A percentile compares a stretch with the other conserved stretches of the same genome.
Evolutionary conservation across 2,888 invertebrate genomes (phyloP).

Genomic region (Drosophila anomalata): DNA sequence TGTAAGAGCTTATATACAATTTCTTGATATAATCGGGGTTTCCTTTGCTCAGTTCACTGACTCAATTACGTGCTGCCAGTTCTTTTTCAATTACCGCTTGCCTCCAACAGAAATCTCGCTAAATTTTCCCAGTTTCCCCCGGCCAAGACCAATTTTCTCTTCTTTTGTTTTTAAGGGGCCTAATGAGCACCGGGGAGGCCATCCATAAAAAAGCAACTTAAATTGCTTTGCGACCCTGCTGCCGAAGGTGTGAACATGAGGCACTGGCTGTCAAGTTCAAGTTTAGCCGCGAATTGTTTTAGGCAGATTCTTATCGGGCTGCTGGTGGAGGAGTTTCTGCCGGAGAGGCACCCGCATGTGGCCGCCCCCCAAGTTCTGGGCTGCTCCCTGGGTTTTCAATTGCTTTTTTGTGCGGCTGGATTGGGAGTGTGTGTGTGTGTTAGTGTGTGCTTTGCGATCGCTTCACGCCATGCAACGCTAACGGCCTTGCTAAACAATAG

Average conservation of each 20-base stretch:
- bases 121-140: conserved; percentile 19
- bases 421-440: conserved; percentile 1
- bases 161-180: conserved; percentile 19
- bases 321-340: conserved; percentile 5
- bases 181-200: conserved; percentile 35
- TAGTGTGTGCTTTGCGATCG: conserved; percentile 23
- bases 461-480: conserved; percentile 73
- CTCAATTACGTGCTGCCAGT: conserved; percentile 17
- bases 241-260: conserved; percentile 57
- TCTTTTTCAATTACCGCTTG: conserved; percentile 8
- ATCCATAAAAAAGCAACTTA: conserved; percentile 37
- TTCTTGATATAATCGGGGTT: background rate
- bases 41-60: conserved; percentile 11
- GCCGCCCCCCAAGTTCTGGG: conserved; percentile 19
- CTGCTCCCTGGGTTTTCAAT: conserved; percentile 38
- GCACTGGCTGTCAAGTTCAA: conserved; percentile 71
- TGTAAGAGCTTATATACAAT: background rate
- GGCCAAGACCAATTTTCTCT: conserved; percentile 18
- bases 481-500: conserved; percentile 79
- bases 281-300: conserved; percentile 67
- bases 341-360: conserved; percentile 27
- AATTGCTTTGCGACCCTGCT: conserved; percentile 41
- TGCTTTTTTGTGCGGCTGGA: conserved; percentile 11
- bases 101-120: background rate
- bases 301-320: conserved; percentile 45